Conservation (phyloP, 2,797 vertebrate species). For the Urosaurus nigricauda region DNA sequence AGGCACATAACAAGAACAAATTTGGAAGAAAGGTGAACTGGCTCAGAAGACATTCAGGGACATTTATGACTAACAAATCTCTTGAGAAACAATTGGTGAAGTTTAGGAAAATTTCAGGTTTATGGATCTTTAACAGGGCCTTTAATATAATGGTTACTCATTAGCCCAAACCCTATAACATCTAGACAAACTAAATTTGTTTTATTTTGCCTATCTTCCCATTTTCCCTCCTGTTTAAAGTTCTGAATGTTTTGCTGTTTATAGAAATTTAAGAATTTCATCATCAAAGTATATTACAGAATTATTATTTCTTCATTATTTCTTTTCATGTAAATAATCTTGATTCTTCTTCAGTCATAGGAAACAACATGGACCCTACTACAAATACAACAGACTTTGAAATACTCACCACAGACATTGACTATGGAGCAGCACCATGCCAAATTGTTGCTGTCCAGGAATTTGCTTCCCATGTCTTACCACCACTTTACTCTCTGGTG, state of each 20-base stretch:
- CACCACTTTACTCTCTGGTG: slow-evolving; percentile 84
- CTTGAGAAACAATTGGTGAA: too few relatives aligned
- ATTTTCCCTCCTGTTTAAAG: too few relatives aligned
- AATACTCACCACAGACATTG: neutral
- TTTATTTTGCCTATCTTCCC: too few relatives aligned
- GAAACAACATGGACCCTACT: neutral
- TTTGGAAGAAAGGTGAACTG: too few relatives aligned
- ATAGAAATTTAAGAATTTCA: neutral
- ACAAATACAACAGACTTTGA: neutral
- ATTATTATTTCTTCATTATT: neutral
- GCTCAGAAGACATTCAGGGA: too few relatives aligned
- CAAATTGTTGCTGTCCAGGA: neutral
- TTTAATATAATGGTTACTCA: too few relatives aligned
- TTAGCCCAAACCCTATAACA: too few relatives aligned
- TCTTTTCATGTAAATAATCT: neutral
- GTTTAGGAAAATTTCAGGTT: too few relatives aligned
- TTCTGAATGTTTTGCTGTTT: neutral
- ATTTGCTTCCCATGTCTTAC: slow-evolving; percentile 70
- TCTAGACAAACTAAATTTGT: too few relatives aligned
- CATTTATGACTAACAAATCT: too few relatives aligned
- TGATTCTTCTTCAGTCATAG: neutral
- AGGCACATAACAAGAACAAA: too few relatives aligned
- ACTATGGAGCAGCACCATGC: neutral
- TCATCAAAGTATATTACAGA: neutral
- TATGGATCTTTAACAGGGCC: too few relatives aligned